Percentiles rank a stretch among this genome's conserved stretches.
Conservation (phyloP, 2,797 vertebrate genomes). For the Oceanodroma leucorhoa region DNA sequence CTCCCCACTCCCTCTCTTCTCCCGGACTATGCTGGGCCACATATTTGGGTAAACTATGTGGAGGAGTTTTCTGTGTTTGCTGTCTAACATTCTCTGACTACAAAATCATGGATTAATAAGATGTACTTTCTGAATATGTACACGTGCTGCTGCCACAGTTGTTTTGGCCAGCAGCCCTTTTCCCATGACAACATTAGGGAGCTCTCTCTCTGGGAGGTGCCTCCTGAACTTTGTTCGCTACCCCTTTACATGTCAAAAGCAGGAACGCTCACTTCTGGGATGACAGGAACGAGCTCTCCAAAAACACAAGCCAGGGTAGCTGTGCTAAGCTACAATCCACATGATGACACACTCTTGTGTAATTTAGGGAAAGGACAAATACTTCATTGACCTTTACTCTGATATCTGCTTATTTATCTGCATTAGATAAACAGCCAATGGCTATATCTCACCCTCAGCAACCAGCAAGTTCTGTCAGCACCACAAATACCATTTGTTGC, state of each 20-base stretch:
- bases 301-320: background rate
- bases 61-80: background rate
- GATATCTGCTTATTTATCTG: conserved; percentile 49
- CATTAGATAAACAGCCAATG: conserved; percentile 35
- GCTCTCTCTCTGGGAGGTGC: background rate
- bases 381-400: conserved; percentile 55
- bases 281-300: background rate
- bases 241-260: background rate
- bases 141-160: background rate
- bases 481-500: conserved; percentile 3
- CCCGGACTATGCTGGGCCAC: background rate
- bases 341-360: background rate
- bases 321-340: background rate
- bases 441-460: conserved; percentile 31
- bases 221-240: conserved; percentile 14
- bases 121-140: background rate
- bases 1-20: background rate
- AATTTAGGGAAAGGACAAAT: conserved; percentile 41
- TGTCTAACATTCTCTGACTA: background rate
- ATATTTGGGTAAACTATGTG: background rate
- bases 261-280: background rate
- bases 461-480: conserved; percentile 35
- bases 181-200: background rate
- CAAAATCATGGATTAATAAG: background rate
- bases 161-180: conserved; percentile 26